Base-by-base conservation (phyloP, 2,888 invertebrate species). In the Lagria hirta region DNA sequence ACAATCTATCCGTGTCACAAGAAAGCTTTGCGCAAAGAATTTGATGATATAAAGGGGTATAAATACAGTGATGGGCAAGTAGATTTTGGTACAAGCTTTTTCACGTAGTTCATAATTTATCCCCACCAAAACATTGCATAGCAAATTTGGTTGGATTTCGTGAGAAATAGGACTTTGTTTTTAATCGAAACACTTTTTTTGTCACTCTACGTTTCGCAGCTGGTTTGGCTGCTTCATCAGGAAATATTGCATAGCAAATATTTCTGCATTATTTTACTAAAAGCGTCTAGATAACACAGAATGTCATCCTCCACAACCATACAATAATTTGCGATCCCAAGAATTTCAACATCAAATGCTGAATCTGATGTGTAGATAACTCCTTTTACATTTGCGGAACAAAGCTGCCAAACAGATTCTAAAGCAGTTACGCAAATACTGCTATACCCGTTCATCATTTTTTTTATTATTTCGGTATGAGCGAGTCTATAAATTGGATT, bases 71-170 rank as follows among this genome's bases (percentile, higher is more conserved):
- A 30, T 30, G 12, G 30, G 20, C 20, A 30, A 30, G 17, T 30
- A 14, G 22, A 33, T 33, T 33, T 33, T 33, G 14, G 33, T 33
- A 33, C 22, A 33, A 33, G 21, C 12, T 33, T 33, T 33, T 33
- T 22, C 33, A 33, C 4, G 22, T 13, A 33, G 12, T 33, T 33
- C 14, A 33, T 33, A 33, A 22, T 33, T 33, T 33, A 22, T 22
- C 10, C 14, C 23, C 21, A 33, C 22, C 14, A 15, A 33, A 33
- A 33, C 22, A 33, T 33, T 33, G 33, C 33, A 33, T 22, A 33
- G 8, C 24, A 35, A 35, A 17, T 24, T 18, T 33, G 21, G 21
- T 22, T 33, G 23, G 7, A 33, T 22, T 13, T n/a, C n/a, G n/a
- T n/a, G n/a, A n/a, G n/a, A n/a, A n/a, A n/a, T n/a, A n/a, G n/a